Evolutionary conservation across 2,797 vertebrate species (phyloP), one percentile per base, ranked within the genome.

Genomic region (Xyrichtys novacula): DNA sequence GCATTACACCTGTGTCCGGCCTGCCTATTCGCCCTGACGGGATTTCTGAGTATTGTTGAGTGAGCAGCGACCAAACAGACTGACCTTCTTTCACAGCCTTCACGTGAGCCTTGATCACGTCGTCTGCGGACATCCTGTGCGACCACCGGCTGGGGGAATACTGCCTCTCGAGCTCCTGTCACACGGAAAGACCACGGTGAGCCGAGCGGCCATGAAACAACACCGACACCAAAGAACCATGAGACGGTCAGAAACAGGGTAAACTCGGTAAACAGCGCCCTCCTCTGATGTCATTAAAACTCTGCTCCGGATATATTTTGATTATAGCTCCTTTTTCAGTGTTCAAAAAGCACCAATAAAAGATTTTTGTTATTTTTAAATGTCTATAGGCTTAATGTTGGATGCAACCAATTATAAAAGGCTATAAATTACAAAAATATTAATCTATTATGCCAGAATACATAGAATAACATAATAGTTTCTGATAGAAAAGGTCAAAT

Each of bases 121-220:
- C 92, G 78, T 97, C 95, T 0, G 91, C 84, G n/a, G 90, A 91
- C 93, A 94, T 93, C 65, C 95, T 95, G 68, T 80, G 86, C 0
- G 94, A 96, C 97, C 97, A 99, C 62, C 52, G 88, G 81, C 96
- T 97, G 38, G 97, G 97, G 0, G 93, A 95, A 56, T 94, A 97
- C 76, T 98, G 96, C 9, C 57, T 72, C 79, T 96, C 93, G 28
- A 98, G 90, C 75, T 93, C 95, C 97, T 98, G 69, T 1, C 61
- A 71, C 14, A 72, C 38, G 19, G 29, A 69, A 26, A 75, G 16
- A 78, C 19, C 14, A 22, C 6, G 1, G 66, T 66, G 28, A 86
- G 36, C 39, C 16, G 50, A 44, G 26, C 69, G 71, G 81, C 81
- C 85, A 80, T 78, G 64, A 76, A 42, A 29, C 48, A 42, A 29